Base-by-base conservation (phyloP, 2,888 invertebrate genomes). In the Bedellia somnulentella region DNA sequence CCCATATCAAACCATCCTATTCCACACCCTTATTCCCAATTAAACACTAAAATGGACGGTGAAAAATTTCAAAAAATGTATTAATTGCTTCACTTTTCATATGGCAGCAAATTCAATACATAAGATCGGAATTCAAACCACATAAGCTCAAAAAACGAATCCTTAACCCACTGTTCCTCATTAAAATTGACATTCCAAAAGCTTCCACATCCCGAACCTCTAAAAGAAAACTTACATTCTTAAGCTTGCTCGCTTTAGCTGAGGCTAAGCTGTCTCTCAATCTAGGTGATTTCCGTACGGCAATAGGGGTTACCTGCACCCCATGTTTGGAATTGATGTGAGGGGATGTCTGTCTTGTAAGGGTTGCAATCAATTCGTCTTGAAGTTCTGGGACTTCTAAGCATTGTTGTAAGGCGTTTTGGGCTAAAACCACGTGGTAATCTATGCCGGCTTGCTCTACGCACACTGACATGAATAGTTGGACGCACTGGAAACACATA, bases 371-470 rank as follows among this genome's bases (percentile, higher is more conserved):
- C 53, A 98, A 83, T 79, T 98, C 97, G 52, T 93, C 89, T 60
- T 93, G 94, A 41, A 98, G 80, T 71, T 94, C 93, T 25, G 85
- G 81, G 59, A 87, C 86, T 47, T 92, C 91, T 36, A 97, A 79
- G 59, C 95, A 95, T 59, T 92, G 91, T 54, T 92, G 90, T 33
- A 98, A 80, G 17, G 96, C 93, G 64, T 95, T 95, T 81, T 97
- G 97, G 10, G 96, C 96, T 36, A 98, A 79, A 35, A 93, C 93
- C 49, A 98, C 95, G 71, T 98, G 97, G 73, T 96, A 95, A 77
- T 98, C 97, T 46, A 97, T 91, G 52, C 94, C 93, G 31, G 94
- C 90, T 52, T 92, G 91, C 68, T 96, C 95, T 43, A 98, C 90
- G 25, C 92, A 88, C 39, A 96, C 95, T 3, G 93, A 94, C 84